These are phyloP conservation scores for Galeruca laticollis DNA, from an alignment of 2,888 invertebrate genomes.

Conservation along the genomic window DNA sequence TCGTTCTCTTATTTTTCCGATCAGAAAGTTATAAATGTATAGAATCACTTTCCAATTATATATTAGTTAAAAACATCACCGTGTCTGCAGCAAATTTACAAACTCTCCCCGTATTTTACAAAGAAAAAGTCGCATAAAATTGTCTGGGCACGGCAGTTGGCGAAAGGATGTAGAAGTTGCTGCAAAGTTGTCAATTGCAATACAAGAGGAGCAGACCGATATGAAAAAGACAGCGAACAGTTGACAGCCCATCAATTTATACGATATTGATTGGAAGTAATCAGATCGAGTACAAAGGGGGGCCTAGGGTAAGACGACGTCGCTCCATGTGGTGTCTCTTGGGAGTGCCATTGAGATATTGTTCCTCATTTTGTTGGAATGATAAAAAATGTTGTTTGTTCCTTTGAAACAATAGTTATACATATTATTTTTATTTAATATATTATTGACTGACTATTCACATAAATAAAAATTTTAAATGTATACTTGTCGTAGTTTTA, in stretches of 20 bases:
- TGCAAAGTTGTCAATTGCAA: conserved; percentile 48
- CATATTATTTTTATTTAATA: background rate
- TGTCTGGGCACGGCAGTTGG: conserved; percentile 1
- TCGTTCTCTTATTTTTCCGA: too few species aligned
- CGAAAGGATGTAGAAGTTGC: background rate
- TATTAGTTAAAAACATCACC: background rate
- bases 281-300: conserved; percentile 33
- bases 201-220: conserved; percentile 19
- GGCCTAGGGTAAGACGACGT: conserved; percentile 1
- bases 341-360: conserved; percentile 19
- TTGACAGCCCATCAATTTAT: conserved; percentile 53
- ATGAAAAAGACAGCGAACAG: conserved; percentile 40
- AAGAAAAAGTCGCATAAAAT: background rate
- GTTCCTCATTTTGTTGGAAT: conserved; percentile 2
- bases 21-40: too few species aligned
- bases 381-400: background rate
- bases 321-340: conserved; percentile 19
- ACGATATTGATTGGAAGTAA: conserved; percentile 51
- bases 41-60: background rate
- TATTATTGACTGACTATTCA: too few species aligned
- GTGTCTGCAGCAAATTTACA: background rate
- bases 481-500: too few species aligned
- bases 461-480: too few species aligned
- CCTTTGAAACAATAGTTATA: background rate
- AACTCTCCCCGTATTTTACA: background rate